These are phyloP conservation scores for Bostrychus sinensis DNA, from an alignment of 2,113 vertebrate genomes.

Conservation along the genomic window DNA sequence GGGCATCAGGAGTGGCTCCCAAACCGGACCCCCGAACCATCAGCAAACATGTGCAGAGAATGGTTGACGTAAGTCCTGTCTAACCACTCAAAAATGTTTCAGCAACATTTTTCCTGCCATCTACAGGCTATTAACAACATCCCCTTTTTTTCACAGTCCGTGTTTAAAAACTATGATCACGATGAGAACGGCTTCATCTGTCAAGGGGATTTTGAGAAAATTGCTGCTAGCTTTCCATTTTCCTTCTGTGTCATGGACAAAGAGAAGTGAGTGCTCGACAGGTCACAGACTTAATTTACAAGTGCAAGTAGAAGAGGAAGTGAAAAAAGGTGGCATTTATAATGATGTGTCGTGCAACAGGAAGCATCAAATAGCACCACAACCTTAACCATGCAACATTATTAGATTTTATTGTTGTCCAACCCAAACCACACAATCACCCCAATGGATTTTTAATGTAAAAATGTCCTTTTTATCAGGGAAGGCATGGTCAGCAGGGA, in stretches of 20 bases:
- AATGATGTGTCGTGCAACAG: conserved; percentile 54
- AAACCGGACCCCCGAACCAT: conserved; percentile 95
- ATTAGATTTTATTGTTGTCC: neutral
- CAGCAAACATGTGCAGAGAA: conserved; percentile 95
- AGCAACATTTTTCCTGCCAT: conserved; percentile 34
- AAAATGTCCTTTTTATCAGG: conserved; percentile 69
- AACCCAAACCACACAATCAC: neutral
- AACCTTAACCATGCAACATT: conserved; percentile 1
- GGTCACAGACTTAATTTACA: conserved; percentile 32
- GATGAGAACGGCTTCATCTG: conserved; percentile 95
- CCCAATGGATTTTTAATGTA: neutral
- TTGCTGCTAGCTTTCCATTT: conserved; percentile 94
- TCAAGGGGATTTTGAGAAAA: conserved; percentile 96
- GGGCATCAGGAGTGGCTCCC: conserved; percentile 91
- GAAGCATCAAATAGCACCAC: conserved; percentile 51
- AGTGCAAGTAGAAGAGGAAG: conserved; percentile 44
- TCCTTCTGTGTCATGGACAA: conserved; percentile 97
- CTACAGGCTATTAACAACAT: conserved; percentile 2
- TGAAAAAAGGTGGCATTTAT: conserved; percentile 50
- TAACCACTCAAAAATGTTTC: conserved; percentile 21
- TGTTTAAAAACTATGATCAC: conserved; percentile 97
- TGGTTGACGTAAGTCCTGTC: conserved; percentile 91
- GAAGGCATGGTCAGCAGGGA: conserved; percentile 92
- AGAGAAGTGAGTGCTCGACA: conserved; percentile 85
- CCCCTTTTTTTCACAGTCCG: conserved; percentile 81